Evolutionary conservation across 2,113 vertebrate species (phyloP).

Genomic region (Erythrolamprus reginae): DNA sequence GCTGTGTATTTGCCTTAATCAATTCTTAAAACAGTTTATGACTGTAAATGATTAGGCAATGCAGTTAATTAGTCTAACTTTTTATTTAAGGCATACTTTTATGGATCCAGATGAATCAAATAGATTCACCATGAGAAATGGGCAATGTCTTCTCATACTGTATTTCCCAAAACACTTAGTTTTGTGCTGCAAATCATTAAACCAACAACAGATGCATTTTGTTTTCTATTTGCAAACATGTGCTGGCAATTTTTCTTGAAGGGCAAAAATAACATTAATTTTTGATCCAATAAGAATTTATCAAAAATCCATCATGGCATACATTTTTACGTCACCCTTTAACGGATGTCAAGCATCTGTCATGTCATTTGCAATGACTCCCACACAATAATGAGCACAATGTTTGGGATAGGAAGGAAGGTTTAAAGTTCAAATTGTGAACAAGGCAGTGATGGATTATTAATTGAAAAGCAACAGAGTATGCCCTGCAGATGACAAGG

Average conservation of each 20-base stretch:
- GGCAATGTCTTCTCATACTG: conserved; percentile 50
- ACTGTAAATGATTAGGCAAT: conserved; percentile 53
- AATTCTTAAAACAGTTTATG: conserved; percentile 31
- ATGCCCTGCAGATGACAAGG: conserved; percentile 46
- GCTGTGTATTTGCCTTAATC: conserved; percentile 39
- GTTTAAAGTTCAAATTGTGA: conserved; percentile 52
- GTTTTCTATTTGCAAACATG: conserved; percentile 46
- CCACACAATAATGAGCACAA: conserved; percentile 50
- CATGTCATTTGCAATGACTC: conserved; percentile 27
- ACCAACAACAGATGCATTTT: conserved; percentile 56
- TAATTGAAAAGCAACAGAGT: conserved; percentile 36
- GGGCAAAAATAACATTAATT: conserved; percentile 45
- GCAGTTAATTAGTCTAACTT: conserved; percentile 54
- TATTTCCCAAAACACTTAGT: conserved; percentile 60
- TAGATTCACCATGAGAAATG: conserved; percentile 59
- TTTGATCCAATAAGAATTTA: conserved; percentile 34
- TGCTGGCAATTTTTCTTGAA: conserved; percentile 60
- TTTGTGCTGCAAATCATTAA: conserved; percentile 62
- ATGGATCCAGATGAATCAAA: conserved; percentile 53
- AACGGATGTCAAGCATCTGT: conserved; percentile 3
- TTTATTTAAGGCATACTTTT: conserved; percentile 51
- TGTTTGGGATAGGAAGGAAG: conserved; percentile 37
- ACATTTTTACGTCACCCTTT: conserved; percentile 19
- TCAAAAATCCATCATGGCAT: conserved; percentile 37
- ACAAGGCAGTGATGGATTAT: conserved; percentile 53